Conservation (phyloP, 2,888 invertebrate species). For the Resseliella maxima region DNA sequence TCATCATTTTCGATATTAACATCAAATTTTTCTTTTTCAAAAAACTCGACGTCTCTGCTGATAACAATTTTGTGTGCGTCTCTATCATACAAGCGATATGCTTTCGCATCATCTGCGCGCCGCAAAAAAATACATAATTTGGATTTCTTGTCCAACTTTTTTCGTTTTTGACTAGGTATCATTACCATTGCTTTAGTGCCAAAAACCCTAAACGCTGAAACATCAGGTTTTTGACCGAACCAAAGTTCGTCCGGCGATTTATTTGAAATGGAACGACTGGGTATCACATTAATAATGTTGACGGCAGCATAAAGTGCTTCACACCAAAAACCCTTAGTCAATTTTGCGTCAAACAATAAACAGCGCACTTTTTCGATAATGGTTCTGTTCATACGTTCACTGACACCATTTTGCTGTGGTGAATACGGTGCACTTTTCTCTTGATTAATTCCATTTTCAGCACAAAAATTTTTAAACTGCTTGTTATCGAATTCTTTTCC, state of each 20-base stretch:
- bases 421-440: slow-evolving; percentile 2
- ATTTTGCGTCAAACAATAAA: slow-evolving; percentile 57
- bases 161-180: not conserved
- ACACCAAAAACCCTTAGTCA: slow-evolving; percentile 62
- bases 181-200: slow-evolving; percentile 56
- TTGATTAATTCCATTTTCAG: not conserved
- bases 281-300: slow-evolving; percentile 62
- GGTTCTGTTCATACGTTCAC: not conserved
- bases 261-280: slow-evolving; percentile 59
- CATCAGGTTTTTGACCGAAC: slow-evolving; percentile 56
- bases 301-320: slow-evolving; percentile 63
- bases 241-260: slow-evolving; percentile 61
- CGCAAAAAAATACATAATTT: slow-evolving; percentile 60
- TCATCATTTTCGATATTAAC: not conserved
- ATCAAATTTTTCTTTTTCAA: not conserved
- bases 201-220: slow-evolving; percentile 56
- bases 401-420: slow-evolving; percentile 20
- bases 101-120: slow-evolving; percentile 61
- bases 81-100: slow-evolving; percentile 61
- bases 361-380: slow-evolving; percentile 55
- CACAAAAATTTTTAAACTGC: not conserved
- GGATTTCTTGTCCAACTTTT: not conserved
- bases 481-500: not conserved
- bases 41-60: slow-evolving; percentile 31
- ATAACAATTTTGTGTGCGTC: not conserved